Conservation (phyloP, 2,113 vertebrate genomes). For the Erythrolamprus reginae region DNA sequence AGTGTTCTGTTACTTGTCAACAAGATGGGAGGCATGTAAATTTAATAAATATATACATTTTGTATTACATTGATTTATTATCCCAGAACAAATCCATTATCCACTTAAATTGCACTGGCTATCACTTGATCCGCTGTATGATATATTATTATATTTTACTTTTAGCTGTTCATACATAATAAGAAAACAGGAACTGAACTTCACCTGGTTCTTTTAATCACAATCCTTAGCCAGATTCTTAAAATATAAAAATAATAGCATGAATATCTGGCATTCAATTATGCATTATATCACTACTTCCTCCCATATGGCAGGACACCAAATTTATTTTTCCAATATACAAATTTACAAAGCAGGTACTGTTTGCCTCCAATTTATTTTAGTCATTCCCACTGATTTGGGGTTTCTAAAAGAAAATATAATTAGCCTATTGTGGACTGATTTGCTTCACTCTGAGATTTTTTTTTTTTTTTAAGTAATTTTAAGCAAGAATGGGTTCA, state of each 20-base stretch:
- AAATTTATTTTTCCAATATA: not conserved
- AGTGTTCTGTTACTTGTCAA: not conserved
- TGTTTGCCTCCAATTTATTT: not conserved
- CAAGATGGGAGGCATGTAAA: too few species aligned
- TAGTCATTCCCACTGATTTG: not conserved
- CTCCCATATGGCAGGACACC: not conserved
- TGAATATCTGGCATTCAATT: not conserved
- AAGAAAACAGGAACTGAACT: not conserved
- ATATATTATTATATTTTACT: not conserved
- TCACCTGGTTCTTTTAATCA: not conserved
- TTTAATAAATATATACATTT: too few species aligned
- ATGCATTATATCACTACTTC: not conserved
- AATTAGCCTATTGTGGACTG: not conserved
- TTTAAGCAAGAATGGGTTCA: not conserved
- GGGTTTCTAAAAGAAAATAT: rapidly evolving
- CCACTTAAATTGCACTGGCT: not conserved
- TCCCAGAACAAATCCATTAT: slow-evolving; percentile 8
- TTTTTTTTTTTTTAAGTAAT: too few species aligned
- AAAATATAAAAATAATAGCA: not conserved
- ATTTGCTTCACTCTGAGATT: not conserved
- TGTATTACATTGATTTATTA: slow-evolving; percentile 1
- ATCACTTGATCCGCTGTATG: not conserved
- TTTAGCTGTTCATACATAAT: not conserved
- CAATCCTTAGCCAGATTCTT: not conserved
- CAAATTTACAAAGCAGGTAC: not conserved